Conservation (phyloP, 2,113 vertebrate genomes). For the Proteles cristata region DNA sequence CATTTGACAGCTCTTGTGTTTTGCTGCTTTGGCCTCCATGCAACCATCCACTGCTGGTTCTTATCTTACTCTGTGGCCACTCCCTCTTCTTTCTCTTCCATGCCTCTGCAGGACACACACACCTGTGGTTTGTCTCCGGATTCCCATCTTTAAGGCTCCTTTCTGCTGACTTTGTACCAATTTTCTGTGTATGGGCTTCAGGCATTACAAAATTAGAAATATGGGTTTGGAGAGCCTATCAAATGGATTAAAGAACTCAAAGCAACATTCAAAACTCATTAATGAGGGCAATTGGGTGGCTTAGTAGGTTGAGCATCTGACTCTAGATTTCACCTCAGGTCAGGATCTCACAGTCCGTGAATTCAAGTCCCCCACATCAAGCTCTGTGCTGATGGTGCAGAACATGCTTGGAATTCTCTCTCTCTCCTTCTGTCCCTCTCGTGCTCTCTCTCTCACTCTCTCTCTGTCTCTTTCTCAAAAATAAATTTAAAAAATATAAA, state of each 20-base stretch:
- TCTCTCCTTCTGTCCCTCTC: too few relatives aligned
- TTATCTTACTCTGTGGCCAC: neutral
- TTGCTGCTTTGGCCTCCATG: neutral
- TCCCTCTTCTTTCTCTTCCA: neutral
- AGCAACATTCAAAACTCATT: neutral
- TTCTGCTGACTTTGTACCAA: neutral
- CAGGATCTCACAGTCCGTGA: too few relatives aligned
- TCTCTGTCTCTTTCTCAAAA: too few relatives aligned
- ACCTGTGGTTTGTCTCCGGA: neutral
- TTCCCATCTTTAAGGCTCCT: neutral
- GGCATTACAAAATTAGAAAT: neutral
- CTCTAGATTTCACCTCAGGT: too few relatives aligned
- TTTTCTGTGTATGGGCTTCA: neutral
- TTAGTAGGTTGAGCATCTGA: too few relatives aligned
- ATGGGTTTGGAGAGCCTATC: neutral
- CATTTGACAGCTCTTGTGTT: neutral
- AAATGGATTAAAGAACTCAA: neutral
- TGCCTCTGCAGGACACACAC: neutral
- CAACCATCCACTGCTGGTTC: neutral
- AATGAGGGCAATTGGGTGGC: neutral
- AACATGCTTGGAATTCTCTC: too few relatives aligned
- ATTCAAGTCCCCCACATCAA: too few relatives aligned
- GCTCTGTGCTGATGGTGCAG: too few relatives aligned
- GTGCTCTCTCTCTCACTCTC: too few relatives aligned
- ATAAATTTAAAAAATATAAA: too few relatives aligned